Evolutionary conservation across 1,140 invertebrate species (phyloP).

Genomic region (Heliconius congener): DNA sequence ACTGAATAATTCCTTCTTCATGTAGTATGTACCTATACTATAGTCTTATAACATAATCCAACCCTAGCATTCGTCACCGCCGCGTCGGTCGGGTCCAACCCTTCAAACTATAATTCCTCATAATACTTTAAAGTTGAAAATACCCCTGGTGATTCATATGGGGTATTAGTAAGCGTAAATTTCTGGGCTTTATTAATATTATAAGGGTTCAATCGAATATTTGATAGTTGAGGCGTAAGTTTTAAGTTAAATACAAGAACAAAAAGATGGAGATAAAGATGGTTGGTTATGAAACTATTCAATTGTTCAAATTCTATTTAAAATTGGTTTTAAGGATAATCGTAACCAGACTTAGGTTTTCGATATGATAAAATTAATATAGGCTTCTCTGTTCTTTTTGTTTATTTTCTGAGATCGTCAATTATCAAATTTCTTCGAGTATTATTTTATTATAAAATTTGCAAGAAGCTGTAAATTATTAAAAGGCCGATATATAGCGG

Average conservation of each 20-base stretch:
- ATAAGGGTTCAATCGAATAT: neutral
- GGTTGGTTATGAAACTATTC: neutral
- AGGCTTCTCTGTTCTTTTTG: no score
- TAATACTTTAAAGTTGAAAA: slow-evolving; percentile 2
- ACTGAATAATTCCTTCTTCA: neutral
- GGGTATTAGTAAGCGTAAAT: slow-evolving; percentile 2
- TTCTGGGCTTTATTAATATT: slow-evolving; percentile 12
- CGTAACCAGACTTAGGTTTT: neutral
- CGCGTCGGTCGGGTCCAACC: neutral
- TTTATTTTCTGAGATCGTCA: no score
- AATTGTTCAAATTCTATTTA: neutral
- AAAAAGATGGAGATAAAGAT: neutral
- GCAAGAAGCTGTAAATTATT: no score
- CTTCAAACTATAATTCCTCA: slow-evolving; percentile 8
- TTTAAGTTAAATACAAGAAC: slow-evolving; percentile 7
- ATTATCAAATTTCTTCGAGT: no score
- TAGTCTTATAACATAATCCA: neutral
- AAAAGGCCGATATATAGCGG: no score
- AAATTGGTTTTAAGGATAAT: neutral
- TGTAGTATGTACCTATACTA: neutral
- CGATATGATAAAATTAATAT: no score
- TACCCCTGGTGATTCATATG: slow-evolving; percentile 10
- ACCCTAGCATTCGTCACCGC: neutral
- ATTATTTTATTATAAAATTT: no score
- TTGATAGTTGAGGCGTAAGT: neutral